Evolutionary conservation across 2,888 invertebrate genomes (phyloP), one percentile per base, ranked within the genome.

Genomic region (Dynastes maya): DNA sequence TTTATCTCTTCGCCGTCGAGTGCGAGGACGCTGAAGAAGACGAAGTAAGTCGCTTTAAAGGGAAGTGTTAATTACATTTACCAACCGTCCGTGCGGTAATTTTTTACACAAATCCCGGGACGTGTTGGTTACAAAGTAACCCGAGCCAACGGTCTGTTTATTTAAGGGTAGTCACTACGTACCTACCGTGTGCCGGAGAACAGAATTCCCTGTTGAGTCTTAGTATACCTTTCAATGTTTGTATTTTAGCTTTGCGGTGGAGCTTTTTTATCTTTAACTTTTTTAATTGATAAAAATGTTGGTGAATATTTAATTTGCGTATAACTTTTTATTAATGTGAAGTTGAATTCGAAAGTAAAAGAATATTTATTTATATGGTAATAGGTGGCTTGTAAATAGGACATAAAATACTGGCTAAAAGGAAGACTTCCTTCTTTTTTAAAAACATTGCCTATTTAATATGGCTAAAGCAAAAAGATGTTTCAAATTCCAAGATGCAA

Each of bases 31-130:
- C 11, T 11, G 29, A 40, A 67, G 65, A 68, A 68, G 68, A 68
- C 63, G 63, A 63, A 63, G 63, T 11, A 63, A 68, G 68, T 68
- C 22, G 51, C 68, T 68, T 68, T 68, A 68, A 68, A 68, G 68
- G 51, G 68, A 68, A 68, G 68, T 68, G 68, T 68, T 68, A 68
- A 68, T 68, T 68, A 68, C 51, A 68, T 68, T 68, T 68, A 68
- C 68, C 68, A 68, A 68, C 68, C 68, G 68, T 51, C 68, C 68
- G 68, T 68, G 63, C 63, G 68, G 68, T 68, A 68, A 68, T 68
- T 68, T 67, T 68, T 68, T 68, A 68, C 68, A 51, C 51, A 68
- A 68, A 68, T 68, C 68, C 51, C 49, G 51, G 29, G 68, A 68
- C 68, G 68, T 68, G 68, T 68, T 51, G 68, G 51, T 68, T 68